Conservation (phyloP, 2,888 invertebrate species). For the Stegophylla sp. region DNA sequence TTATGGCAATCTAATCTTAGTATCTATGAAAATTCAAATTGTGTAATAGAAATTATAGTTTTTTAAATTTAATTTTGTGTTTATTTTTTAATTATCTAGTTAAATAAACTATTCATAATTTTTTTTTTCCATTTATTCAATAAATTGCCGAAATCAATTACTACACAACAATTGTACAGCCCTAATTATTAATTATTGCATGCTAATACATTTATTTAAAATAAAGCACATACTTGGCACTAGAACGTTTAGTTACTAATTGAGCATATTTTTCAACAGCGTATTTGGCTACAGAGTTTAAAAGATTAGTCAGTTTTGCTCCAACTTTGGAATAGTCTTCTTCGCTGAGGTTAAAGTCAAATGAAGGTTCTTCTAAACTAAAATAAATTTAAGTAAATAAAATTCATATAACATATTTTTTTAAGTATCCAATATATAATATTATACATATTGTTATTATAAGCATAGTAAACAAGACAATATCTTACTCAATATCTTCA, state of each 20-base stretch:
- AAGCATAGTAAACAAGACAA: background rate
- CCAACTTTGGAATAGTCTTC: conserved; percentile 74
- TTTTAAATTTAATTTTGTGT: too few species aligned
- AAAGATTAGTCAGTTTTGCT: conserved; percentile 76
- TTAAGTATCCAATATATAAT: too few species aligned
- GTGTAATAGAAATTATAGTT: too few species aligned
- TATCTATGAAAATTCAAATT: too few species aligned
- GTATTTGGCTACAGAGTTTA: conserved; percentile 85
- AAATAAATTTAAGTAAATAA: conserved; percentile 22
- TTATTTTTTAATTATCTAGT: too few species aligned
- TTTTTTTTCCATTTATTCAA: too few species aligned
- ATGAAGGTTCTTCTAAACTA: conserved; percentile 59
- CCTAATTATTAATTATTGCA: background rate
- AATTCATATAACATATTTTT: too few species aligned
- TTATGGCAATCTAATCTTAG: too few species aligned
- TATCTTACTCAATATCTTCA: conserved; percentile 35
- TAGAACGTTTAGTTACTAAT: conserved; percentile 75
- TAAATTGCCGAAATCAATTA: too few species aligned
- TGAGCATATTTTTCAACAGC: conserved; percentile 92
- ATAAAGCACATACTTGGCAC: conserved; percentile 60
- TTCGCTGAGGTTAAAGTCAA: conserved; percentile 61
- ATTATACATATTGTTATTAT: too few species aligned
- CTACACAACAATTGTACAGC: too few species aligned
- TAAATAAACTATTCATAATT: too few species aligned
- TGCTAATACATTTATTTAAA: background rate